Base-by-base conservation (phyloP, 2,797 vertebrate genomes). In the Pseudochirops cupreus region DNA sequence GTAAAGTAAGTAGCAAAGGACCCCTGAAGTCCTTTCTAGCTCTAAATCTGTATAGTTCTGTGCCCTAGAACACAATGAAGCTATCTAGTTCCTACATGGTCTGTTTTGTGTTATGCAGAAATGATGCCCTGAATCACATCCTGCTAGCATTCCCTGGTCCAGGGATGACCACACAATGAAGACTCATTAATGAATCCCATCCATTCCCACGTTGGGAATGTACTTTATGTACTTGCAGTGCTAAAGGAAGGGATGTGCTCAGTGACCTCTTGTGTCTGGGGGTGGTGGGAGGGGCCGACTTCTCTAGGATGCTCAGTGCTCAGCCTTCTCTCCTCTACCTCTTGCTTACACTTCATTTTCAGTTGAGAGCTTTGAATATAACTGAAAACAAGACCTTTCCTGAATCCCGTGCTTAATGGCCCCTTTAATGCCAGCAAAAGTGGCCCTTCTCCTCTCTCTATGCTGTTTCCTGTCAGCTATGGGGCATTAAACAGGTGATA, bases 371-470 rank as follows among this genome's bases (percentile, higher is more conserved):
- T 16, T 91, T 96, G 95, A 98, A 93, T n/a, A 91, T 97, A 98
- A 95, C 98, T 97, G 97, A 94, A 98, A 98, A 97, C 97, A 98
- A 98, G 98, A 96, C 96, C 97, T 98, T 97, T 98, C 82, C 96
- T 95, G 97, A 98, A 98, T 96, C 95, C 98, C 96, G 98, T 18
- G 96, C 97, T 99, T 99, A 99, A 99, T 99, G 99, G 99, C 98
- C 99, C 99, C 96, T 99, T 99, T 99, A 99, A 99, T 99, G 98
- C 98, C 98, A 95, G 97, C 39, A 98, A 96, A 98, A 97, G 97
- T 94, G 94, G 98, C 98, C 98, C 97, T 98, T 98, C 98, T 98
- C 96, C 98, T 98, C 98, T 98, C 98, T 98, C 97, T 96, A 98
- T 98, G 97, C 98, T 98, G 93, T 96, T 97, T 96, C 97, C 98